Base-by-base conservation (phyloP, 1,140 invertebrate genomes). In the Hirudo medicinalis region DNA sequence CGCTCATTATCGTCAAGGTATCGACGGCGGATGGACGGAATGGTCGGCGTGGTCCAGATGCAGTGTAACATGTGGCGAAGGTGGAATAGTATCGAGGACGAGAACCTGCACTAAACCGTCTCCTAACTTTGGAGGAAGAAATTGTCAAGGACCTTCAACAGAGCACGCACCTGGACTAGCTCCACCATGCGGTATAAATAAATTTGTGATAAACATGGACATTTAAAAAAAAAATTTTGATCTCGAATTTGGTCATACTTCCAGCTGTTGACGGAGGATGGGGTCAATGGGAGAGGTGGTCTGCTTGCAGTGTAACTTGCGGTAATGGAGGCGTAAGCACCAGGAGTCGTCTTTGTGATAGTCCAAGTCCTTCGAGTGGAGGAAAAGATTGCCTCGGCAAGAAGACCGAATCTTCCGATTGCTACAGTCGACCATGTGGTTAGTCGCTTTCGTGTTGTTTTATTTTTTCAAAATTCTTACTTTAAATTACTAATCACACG, bases 11-110 rank as follows among this genome's bases (percentile, higher is more conserved):
- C n/a, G 6, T 63, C 29, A 19, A 74, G 70, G 36, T 49, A 63
- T 55, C 13, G 74, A 79, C 73, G 81, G 81, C 1, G 78, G 82
- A 81, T 75, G 90, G 89, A 36, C 80, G 82, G n/a, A 76, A 82
- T 54, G 85, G 85, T 17, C 86, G 88, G 78, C 70, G 13, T 82
- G 81, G 81, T 88, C 87, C 0, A 89, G 91, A 68, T 95, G 92
- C 82, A 70, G 40, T 0, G 60, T 27, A 25, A 57, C 60, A 20
- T 75, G 75, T 75, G 76, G 73, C 17, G 75, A 76, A 19, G 69
- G 73, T 20, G 13, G 81, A 80, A 36, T 78, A 78, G 25, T 57
- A 29, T 43, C 68, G 8, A 74, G 60, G 15, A 63, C 60, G 60
- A 63, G 60, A 32, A 63, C 60, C 0, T 63, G 60, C 60, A 29